Base-by-base conservation (phyloP, 2,797 vertebrate species). In the Gila robusta region DNA sequence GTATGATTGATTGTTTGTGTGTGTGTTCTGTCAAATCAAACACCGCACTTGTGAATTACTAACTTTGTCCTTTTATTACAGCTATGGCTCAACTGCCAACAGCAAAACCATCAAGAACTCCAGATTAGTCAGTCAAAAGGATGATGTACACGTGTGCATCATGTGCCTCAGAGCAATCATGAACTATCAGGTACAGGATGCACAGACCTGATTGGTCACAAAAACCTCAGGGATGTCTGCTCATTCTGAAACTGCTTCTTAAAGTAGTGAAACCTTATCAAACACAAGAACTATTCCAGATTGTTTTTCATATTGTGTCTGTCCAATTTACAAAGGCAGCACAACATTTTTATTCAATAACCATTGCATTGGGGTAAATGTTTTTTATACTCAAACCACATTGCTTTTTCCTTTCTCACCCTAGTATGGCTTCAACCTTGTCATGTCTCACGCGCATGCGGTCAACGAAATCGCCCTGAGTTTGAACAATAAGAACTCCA, bases 391-490 rank as follows among this genome's bases (percentile, higher is more conserved):
- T 85, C 32, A 52, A 14, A 79, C 54, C 41, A 79, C 77, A 37
- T 41, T 80, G 3, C 26, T 44, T 21, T 49, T 70, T 69, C 26
- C 7, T 86, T 70, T 89, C 81, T 89, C 49, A 73, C 67, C 90
- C 80, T 93, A 99, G 98, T 99, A 99, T 0, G 98, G 98, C 90
- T 99, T 99, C 96, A 99, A 99, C 91, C 94, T 99, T 92, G 98
- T 99, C 89, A 99, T 99, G 98, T 99, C 98, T 89, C 98, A 99
- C 19, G 96, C 97, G 9, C 98, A 98, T 0, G 98, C 98, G 0
- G 98, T 99, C 93, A 99, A 99, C 39, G 98, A 99, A 95, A 99
- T 99, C 8, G 98, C 98, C n/a, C 96, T 99, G 87, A 99, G 98
- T 91, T 93, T 99, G 93, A 98, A 99, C 93, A 99, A 99, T 93